These are phyloP conservation scores for Lutraria lutraria DNA, from an alignment of 2,888 invertebrate genomes.

Conservation along the genomic window DNA sequence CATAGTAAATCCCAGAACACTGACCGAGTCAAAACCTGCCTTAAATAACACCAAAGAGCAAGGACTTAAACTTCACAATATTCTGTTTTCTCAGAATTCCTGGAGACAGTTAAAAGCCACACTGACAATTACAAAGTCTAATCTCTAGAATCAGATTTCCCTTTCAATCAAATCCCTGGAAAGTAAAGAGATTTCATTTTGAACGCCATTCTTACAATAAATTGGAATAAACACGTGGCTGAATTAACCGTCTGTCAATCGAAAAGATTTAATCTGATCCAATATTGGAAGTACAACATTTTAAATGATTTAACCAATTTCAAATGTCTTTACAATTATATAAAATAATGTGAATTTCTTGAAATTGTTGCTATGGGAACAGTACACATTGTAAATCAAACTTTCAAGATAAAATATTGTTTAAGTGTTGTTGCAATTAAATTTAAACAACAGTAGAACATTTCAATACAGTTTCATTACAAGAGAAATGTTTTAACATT, in stretches of 20 bases:
- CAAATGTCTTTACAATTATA: not conserved
- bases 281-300: constrained; percentile 6
- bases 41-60: no score
- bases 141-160: not conserved
- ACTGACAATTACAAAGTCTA: not conserved
- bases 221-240: not conserved
- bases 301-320: not conserved
- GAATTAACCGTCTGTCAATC: constrained; percentile 13
- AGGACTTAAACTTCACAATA: no score
- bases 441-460: no score
- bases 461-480: no score
- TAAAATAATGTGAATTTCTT: not conserved
- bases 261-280: not conserved
- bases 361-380: not conserved
- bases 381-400: not conserved
- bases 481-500: no score
- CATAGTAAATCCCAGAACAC: no score
- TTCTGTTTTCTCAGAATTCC: not conserved
- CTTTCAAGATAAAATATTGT: no score
- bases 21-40: no score
- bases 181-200: not conserved
- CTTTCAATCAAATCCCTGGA: not conserved
- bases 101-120: not conserved
- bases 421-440: no score
- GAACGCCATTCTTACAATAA: not conserved